These are phyloP conservation scores for Habroteleia sp. DNA, from an alignment of 2,888 invertebrate species.

Conservation along the genomic window DNA sequence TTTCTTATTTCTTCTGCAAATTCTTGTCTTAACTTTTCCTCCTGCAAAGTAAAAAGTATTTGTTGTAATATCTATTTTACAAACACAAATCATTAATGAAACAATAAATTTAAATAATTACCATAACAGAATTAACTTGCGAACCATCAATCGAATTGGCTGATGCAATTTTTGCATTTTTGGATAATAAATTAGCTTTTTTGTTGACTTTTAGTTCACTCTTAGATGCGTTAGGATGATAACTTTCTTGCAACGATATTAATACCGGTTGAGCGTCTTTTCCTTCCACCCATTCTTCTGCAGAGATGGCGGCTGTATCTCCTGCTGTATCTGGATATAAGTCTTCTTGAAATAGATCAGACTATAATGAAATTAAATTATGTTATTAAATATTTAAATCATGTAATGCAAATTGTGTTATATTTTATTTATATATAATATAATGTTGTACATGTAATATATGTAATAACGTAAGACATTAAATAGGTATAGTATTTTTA, in stretches of 20 bases:
- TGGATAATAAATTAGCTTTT: slow-evolving; percentile 91
- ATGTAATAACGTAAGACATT: too few species aligned
- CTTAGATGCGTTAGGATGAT: slow-evolving; percentile 84
- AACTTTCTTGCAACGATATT: slow-evolving; percentile 93
- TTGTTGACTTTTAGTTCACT: slow-evolving; percentile 88
- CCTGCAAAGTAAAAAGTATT: slow-evolving; percentile 81
- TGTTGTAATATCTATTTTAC: too few species aligned
- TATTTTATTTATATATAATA: too few species aligned
- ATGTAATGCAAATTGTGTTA: too few species aligned
- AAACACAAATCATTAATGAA: too few species aligned
- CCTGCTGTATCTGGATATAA: slow-evolving; percentile 97
- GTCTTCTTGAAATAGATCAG: slow-evolving; percentile 98
- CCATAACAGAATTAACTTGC: slow-evolving; percentile 69
- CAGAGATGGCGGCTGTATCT: slow-evolving; percentile 92
- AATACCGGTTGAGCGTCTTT: slow-evolving; percentile 94
- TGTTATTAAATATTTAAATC: too few species aligned
- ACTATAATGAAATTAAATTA: slow-evolving; percentile 82
- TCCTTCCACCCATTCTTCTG: slow-evolving; percentile 96
- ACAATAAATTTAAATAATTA: slow-evolving; percentile 60
- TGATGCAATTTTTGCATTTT: slow-evolving; percentile 81
- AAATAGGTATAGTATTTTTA: too few species aligned
- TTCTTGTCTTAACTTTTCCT: slow-evolving; percentile 90
- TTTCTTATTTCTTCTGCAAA: slow-evolving; percentile 94
- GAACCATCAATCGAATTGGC: slow-evolving; percentile 67
- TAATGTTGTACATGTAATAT: too few species aligned